These are phyloP conservation scores for Oryzias javanicus DNA, from an alignment of 2,113 vertebrate genomes.

Conservation along the genomic window DNA sequence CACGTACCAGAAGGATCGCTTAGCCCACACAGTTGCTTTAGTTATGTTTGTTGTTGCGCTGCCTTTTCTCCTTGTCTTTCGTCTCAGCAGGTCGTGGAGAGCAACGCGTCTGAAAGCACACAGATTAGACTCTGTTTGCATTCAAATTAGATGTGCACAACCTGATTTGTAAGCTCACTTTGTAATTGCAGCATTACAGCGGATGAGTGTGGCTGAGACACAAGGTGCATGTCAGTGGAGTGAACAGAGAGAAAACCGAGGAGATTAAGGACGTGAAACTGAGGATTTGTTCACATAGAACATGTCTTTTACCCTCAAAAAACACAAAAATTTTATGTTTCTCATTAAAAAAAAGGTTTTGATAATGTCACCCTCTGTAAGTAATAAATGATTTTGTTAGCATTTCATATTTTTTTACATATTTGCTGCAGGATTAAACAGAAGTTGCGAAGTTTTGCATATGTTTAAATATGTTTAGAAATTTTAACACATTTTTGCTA, in stretches of 20 bases:
- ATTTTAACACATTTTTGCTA: no score
- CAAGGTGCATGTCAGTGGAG: conserved; percentile 5
- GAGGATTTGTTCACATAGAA: no score
- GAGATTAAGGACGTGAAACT: background rate
- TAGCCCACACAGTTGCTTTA: conserved; percentile 44
- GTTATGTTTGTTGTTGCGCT: conserved; percentile 26
- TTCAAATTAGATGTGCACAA: conserved; percentile 24
- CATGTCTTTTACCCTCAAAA: no score
- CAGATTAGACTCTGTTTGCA: conserved; percentile 30
- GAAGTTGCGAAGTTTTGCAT: no score
- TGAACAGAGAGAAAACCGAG: background rate
- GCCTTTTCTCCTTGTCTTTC: conserved; percentile 1
- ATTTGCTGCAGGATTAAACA: no score
- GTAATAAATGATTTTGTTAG: no score
- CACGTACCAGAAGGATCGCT: conserved; percentile 50
- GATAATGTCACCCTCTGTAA: no score
- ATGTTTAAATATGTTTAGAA: no score
- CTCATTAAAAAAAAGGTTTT: no score
- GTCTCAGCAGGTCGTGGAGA: conserved; percentile 37
- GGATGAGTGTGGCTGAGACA: background rate
- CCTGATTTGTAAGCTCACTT: conserved; percentile 25
- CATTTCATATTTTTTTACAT: no score
- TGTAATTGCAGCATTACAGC: conserved; percentile 18
- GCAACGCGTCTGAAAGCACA: conserved; percentile 43
- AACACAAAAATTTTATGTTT: no score